Evolutionary conservation across 2,888 invertebrate species (phyloP).

Genomic region (Parochlus steinenii): DNA sequence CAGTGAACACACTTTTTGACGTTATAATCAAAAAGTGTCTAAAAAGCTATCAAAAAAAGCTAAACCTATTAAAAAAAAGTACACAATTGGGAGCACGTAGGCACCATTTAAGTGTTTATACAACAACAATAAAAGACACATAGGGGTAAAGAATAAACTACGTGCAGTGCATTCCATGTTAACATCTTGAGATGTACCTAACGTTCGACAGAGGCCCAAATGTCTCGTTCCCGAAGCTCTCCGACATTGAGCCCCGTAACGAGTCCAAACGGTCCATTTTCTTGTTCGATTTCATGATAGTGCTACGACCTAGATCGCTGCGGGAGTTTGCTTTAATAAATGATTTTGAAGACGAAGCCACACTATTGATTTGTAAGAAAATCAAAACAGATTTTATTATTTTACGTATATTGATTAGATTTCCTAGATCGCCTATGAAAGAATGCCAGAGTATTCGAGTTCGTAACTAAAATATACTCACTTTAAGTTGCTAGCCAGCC

Average conservation of each 20-base stretch:
- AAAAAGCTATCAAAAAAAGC: neutral
- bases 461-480: constrained; percentile 22
- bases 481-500: constrained; percentile 35
- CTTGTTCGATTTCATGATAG: constrained; percentile 42
- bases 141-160: too few relatives aligned
- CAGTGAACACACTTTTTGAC: neutral
- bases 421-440: neutral
- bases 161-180: too few relatives aligned
- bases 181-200: too few relatives aligned
- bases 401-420: neutral
- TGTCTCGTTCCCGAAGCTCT: constrained; percentile 67
- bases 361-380: constrained; percentile 27
- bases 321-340: constrained; percentile 85
- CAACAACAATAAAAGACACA: too few relatives aligned
- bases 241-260: constrained; percentile 57
- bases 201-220: constrained; percentile 88
- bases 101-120: too few relatives aligned
- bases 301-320: constrained; percentile 52
- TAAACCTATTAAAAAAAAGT: constrained; percentile 2
- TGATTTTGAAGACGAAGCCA: constrained; percentile 65
- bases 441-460: constrained; percentile 1
- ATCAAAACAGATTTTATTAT: constrained; percentile 1
- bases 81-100: too few relatives aligned
- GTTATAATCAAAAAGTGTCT: neutral
- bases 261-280: constrained; percentile 49